Conservation (phyloP, 2,113 vertebrate genomes). For the Cariama cristata region DNA sequence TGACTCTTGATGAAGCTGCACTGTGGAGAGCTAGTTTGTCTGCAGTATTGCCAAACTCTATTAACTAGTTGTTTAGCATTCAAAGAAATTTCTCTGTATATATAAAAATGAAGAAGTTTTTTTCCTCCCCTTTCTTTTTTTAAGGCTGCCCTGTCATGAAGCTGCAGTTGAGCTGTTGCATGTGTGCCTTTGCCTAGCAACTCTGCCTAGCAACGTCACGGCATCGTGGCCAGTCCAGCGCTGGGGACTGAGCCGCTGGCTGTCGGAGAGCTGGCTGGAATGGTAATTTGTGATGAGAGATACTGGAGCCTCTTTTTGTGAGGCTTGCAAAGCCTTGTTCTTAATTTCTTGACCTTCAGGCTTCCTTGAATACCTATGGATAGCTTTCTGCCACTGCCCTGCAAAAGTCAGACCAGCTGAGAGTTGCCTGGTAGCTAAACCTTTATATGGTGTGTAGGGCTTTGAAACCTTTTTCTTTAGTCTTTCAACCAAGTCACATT, state of each 20-base stretch:
- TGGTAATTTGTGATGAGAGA: not conserved
- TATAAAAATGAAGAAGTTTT: not conserved
- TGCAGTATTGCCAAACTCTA: accelerated
- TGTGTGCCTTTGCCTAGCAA: constrained; percentile 62
- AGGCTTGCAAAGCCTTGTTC: not conserved
- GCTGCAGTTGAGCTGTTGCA: not conserved
- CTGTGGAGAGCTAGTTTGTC: not conserved
- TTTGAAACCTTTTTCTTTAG: not conserved
- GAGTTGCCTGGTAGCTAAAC: not conserved
- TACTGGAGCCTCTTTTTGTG: not conserved
- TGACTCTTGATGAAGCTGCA: accelerated
- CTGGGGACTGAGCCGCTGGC: not conserved
- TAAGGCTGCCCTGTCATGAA: not conserved
- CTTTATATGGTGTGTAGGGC: accelerated
- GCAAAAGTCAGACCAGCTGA: not conserved
- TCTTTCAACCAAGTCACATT: accelerated
- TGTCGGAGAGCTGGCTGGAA: not conserved
- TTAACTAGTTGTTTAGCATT: not conserved
- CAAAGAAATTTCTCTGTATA: not conserved
- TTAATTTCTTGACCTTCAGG: not conserved
- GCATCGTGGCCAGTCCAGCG: not conserved
- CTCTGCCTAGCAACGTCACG: constrained; percentile 39
- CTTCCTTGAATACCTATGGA: not conserved
- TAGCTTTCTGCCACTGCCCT: not conserved
- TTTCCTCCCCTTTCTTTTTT: not conserved